Evolutionary conservation across 2,888 invertebrate species (phyloP).

Genomic region (Cosmia pyralina): DNA sequence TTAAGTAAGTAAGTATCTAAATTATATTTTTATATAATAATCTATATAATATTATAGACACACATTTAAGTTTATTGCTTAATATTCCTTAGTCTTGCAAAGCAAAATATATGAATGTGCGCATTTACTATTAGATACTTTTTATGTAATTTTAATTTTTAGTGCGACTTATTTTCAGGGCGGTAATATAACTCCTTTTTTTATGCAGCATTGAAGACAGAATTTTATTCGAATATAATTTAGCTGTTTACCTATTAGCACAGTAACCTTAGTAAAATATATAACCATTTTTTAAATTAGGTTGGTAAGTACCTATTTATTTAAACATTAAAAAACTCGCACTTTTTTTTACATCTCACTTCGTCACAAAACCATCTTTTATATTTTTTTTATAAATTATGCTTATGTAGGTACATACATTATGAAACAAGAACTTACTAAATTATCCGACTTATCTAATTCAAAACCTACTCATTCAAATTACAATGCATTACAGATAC

Average conservation of each 20-base stretch:
- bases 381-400: slow-evolving; percentile 8
- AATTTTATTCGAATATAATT: not conserved
- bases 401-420: not conserved
- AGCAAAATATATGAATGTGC: slow-evolving; percentile 42
- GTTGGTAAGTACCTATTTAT: too few species aligned
- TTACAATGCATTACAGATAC: slow-evolving; percentile 20
- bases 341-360: not conserved
- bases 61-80: slow-evolving; percentile 40
- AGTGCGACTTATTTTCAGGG: not conserved
- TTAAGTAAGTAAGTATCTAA: not conserved
- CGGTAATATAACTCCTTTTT: not conserved
- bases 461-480: slow-evolving; percentile 9
- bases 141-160: not conserved
- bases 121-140: not conserved
- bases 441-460: slow-evolving; percentile 11
- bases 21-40: not conserved
- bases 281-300: not conserved
- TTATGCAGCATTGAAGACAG: too few species aligned
- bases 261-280: not conserved
- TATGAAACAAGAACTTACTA: slow-evolving; percentile 8
- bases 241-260: not conserved
- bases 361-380: not conserved
- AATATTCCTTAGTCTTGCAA: slow-evolving; percentile 19
- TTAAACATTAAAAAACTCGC: not conserved
- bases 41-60: slow-evolving; percentile 21